Evolutionary conservation across 2,113 vertebrate species (phyloP).

Genomic region (Excalfactoria chinensis): DNA sequence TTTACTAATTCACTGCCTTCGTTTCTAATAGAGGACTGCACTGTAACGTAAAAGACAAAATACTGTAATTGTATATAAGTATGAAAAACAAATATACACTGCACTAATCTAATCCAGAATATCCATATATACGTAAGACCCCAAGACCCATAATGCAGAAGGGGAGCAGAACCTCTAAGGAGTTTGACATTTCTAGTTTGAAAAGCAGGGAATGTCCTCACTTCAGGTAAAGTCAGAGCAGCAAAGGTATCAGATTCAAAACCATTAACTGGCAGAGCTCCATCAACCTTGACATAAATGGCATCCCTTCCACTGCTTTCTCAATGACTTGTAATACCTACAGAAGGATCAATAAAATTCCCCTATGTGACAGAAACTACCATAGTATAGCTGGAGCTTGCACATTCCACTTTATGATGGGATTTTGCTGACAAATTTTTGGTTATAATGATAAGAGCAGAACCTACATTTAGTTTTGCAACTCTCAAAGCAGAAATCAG

Average conservation of each 20-base stretch:
- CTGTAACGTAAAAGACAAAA: background rate
- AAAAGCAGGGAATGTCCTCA: background rate
- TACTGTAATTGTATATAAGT: background rate
- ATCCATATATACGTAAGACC: background rate
- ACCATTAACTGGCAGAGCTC: background rate
- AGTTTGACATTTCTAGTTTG: background rate
- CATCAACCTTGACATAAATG: background rate
- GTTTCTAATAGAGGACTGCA: background rate
- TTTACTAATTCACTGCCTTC: background rate
- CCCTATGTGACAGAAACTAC: accelerated
- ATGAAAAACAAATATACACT: background rate
- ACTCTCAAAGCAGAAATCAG: background rate
- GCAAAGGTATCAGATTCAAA: background rate
- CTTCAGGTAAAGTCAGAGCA: background rate
- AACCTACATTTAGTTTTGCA: background rate
- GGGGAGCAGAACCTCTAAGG: background rate
- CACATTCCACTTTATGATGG: background rate
- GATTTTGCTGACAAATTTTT: background rate
- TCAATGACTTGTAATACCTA: background rate
- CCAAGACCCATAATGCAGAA: background rate
- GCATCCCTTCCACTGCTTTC: background rate
- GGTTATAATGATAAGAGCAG: background rate
- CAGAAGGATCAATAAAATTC: background rate
- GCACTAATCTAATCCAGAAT: background rate
- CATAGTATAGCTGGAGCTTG: background rate